Percentiles rank a stretch among this genome's conserved stretches.
Evolutionary conservation across 2,113 vertebrate genomes (phyloP).

Genomic region (Saccopteryx leptura): DNA sequence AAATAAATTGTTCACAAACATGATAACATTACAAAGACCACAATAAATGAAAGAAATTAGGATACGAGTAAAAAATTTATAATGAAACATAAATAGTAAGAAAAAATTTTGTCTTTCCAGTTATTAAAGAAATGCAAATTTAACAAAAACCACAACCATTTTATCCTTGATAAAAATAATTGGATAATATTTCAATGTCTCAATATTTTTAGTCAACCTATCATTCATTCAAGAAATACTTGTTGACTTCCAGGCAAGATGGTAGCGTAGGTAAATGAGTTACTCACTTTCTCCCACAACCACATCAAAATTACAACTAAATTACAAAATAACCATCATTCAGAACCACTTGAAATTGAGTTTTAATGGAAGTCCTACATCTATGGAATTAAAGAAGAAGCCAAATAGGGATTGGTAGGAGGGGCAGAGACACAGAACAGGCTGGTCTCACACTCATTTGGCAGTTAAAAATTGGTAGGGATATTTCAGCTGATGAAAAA

Average conservation of each 20-base stretch:
- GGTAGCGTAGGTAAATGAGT: no score
- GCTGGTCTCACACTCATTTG: no score
- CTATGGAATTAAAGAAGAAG: no score
- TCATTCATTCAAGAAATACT: neutral
- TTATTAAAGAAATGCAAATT: constrained; percentile 43
- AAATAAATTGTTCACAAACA: neutral
- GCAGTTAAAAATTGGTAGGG: no score
- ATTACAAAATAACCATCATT: no score
- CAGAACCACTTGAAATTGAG: no score
- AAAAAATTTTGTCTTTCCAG: neutral
- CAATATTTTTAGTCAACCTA: neutral
- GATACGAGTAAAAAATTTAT: neutral
- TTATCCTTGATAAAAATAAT: neutral
- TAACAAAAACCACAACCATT: neutral
- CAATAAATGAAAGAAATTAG: neutral
- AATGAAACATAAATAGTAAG: neutral
- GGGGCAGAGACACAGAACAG: no score
- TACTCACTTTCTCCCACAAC: no score
- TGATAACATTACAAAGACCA: neutral
- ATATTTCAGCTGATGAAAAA: no score
- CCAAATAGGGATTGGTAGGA: no score
- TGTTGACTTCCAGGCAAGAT: neutral
- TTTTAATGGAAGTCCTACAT: no score
- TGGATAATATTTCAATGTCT: neutral
- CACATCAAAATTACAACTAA: no score